Conservation (phyloP, 2,888 invertebrate species). For the Lypha dubia region DNA sequence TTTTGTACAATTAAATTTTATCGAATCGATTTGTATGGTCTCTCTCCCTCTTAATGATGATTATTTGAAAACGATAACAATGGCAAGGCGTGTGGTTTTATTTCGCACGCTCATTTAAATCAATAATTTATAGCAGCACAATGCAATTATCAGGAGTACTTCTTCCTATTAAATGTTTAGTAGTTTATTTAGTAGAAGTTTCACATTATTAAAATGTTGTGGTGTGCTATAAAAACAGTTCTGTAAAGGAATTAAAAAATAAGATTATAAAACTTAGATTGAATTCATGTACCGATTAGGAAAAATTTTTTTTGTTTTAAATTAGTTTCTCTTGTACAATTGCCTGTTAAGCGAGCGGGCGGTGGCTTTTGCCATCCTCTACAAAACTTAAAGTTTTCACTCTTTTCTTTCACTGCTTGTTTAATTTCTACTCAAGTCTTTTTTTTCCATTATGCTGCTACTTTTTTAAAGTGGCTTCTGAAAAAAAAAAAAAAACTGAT, state of each 20-base stretch:
- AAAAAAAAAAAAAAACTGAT: conserved; percentile 54
- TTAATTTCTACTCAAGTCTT: neutral
- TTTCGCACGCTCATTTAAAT: conserved; percentile 61
- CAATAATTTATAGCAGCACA: conserved; percentile 61
- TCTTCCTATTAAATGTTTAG: conserved; percentile 3
- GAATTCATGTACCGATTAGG: too few species aligned
- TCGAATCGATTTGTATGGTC: conserved; percentile 5
- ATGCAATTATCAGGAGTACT: conserved; percentile 46
- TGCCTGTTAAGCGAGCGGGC: too few species aligned
- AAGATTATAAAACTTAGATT: too few species aligned
- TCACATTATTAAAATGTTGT: neutral
- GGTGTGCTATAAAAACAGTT: neutral
- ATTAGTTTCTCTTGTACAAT: too few species aligned
- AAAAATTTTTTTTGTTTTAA: too few species aligned
- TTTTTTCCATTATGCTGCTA: neutral
- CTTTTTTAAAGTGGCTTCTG: conserved; percentile 39
- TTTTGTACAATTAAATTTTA: conserved; percentile 6
- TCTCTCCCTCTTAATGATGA: too few species aligned
- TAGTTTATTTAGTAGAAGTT: conserved; percentile 25
- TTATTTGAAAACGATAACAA: conserved; percentile 57
- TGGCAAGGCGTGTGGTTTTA: conserved; percentile 56
- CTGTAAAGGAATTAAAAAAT: neutral
- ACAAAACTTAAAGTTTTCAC: neutral
- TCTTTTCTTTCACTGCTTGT: neutral
- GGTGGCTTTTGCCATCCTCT: too few species aligned